phyloP scores from a whole-genome alignment of 2,797 vertebrate genomes.

The Chromobotia macracanthus region DNA sequence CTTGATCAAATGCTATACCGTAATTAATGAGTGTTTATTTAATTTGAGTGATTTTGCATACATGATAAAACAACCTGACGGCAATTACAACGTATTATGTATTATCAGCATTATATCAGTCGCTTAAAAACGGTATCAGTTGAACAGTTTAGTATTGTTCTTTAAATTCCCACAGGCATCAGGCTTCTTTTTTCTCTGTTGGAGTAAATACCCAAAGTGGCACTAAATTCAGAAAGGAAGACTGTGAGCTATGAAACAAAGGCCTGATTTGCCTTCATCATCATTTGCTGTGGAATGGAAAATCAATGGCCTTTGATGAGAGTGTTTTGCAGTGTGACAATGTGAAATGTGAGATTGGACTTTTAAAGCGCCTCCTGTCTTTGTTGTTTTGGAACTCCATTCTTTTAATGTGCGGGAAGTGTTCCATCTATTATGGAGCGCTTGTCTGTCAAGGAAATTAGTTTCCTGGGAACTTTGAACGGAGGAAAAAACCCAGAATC shows the following conservation, averaged over 20 bases:
- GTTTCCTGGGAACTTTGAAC: constrained; percentile 62
- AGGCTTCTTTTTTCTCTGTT: constrained; percentile 70
- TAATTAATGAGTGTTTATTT: not conserved
- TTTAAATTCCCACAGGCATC: constrained; percentile 70
- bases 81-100: no score
- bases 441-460: constrained; percentile 80
- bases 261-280: constrained; percentile 82
- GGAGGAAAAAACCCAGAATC: constrained; percentile 62
- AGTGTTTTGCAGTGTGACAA: constrained; percentile 81
- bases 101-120: not conserved
- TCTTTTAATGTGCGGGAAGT: constrained; percentile 76
- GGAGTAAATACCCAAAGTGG: constrained; percentile 74
- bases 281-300: constrained; percentile 82
- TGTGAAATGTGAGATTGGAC: constrained; percentile 79
- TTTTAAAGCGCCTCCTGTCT: constrained; percentile 78
- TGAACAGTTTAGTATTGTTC: not conserved
- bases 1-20: no score
- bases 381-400: constrained; percentile 74
- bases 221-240: constrained; percentile 79
- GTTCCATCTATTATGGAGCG: constrained; percentile 77
- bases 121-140: not conserved
- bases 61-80: no score
- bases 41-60: no score
- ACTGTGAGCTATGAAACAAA: constrained; percentile 82
- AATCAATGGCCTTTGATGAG: constrained; percentile 85